phyloP scores from a whole-genome alignment of 2,113 vertebrate genomes.

The Scomber japonicus region DNA sequence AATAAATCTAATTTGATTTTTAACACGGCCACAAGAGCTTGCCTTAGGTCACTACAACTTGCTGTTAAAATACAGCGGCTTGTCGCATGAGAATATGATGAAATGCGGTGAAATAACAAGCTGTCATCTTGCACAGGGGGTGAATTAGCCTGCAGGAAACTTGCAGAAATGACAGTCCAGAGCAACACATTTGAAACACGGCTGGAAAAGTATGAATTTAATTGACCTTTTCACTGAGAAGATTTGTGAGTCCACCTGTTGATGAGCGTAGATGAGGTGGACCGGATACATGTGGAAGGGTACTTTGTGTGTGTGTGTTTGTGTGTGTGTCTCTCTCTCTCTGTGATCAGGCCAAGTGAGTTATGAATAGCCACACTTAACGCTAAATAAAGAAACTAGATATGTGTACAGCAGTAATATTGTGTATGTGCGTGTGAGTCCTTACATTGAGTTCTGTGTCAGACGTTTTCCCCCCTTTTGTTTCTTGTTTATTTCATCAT shows the following conservation, averaged over 20 bases:
- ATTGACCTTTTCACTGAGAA: slow-evolving; percentile 58
- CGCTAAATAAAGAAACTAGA: slow-evolving; percentile 38
- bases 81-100: not conserved
- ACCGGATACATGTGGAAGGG: slow-evolving; percentile 4
- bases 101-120: slow-evolving; percentile 10
- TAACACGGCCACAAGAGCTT: not conserved
- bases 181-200: slow-evolving; percentile 20
- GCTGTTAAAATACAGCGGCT: slow-evolving; percentile 7
- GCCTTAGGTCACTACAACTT: slow-evolving; percentile 16
- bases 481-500: slow-evolving; percentile 10
- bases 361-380: slow-evolving; percentile 42
- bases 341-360: slow-evolving; percentile 26
- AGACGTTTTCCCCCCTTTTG: slow-evolving; percentile 36
- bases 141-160: not conserved
- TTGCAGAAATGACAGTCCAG: slow-evolving; percentile 11
- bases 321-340: not conserved
- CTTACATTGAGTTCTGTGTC: not conserved
- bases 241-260: slow-evolving; percentile 63
- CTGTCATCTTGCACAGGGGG: slow-evolving; percentile 10
- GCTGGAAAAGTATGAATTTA: slow-evolving; percentile 44
- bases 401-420: slow-evolving; percentile 2
- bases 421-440: not conserved
- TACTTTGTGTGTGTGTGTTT: not conserved
- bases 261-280: slow-evolving; percentile 37
- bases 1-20: not conserved